Base-by-base conservation (phyloP, 1,140 invertebrate genomes). In the Drosophila biarmipes region DNA sequence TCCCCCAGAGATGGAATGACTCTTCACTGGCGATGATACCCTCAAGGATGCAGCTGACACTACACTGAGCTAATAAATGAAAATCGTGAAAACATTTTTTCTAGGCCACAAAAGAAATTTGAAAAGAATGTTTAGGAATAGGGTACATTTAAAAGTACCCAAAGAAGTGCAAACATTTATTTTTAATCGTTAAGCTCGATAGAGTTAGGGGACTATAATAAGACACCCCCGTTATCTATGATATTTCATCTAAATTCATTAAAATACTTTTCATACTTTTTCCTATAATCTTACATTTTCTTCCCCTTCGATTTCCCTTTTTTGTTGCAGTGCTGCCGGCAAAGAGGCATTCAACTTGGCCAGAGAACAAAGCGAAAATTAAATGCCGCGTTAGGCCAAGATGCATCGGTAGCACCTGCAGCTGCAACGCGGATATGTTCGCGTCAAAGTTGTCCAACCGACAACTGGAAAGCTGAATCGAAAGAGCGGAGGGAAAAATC, bases 361-460 rank as follows among this genome's bases (percentile, higher is more conserved):
- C 29, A 1, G 17, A 21, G 58, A 58, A 55, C 55, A 68, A 59
- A 59, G 55, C 54, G 54, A 54, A 84, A 84, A 84, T 84, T 63
- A 84, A 84, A 79, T 67, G 80, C 66, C 48, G 59, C 66, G 35
- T 52, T 48, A 38, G 73, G 29, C 55, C 46, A 57, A 37, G 34
- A 37, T 56, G 73, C 64, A 57, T 17, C 37, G 42, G 17, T 21
- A 35, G 63, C 64, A 64, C 19, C 53, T 62, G 43, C 35, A 63
- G 40, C 45, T 57, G 49, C 37, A n/a, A 38, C 62, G 27, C 42
- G 46, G 42, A 69, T 69, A 74, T 61, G 54, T 75, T 78, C 58
- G 54, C 69, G 66, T 66, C 78, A 75, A 67, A 78, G 61, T 68
- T 81, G 82, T 75, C 82, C 72, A 72, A 67, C 69, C 51, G 64